These are phyloP conservation scores for Nothobranchius furzeri DNA, from an alignment of 2,113 vertebrate genomes.

Conservation along the genomic window DNA sequence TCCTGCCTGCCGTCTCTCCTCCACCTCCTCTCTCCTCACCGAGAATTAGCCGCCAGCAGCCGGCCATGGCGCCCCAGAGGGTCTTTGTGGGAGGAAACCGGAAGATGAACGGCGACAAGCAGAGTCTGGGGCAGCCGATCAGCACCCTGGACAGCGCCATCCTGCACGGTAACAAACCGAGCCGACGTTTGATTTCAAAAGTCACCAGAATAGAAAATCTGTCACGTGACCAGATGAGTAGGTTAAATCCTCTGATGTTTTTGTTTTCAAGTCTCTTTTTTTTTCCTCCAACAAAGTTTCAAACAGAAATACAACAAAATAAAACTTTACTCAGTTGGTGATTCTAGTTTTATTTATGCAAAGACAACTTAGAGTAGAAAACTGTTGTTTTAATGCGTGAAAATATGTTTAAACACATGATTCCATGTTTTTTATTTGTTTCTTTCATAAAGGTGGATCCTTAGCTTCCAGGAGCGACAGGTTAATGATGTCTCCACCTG, in stretches of 20 bases:
- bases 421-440: too few species aligned
- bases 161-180: constrained; percentile 71
- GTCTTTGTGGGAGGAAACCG: constrained; percentile 94
- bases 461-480: too few species aligned
- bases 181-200: neutral
- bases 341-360: too few species aligned
- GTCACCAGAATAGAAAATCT: neutral
- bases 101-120: constrained; percentile 92
- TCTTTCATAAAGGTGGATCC: too few species aligned
- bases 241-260: constrained; percentile 15
- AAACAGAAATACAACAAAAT: too few species aligned
- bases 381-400: too few species aligned
- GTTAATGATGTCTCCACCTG: too few species aligned
- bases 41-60: neutral
- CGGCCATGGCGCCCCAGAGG: constrained; percentile 74
- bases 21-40: neutral
- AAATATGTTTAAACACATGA: too few species aligned
- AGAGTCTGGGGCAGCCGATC: constrained; percentile 83
- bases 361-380: too few species aligned
- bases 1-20: constrained; percentile 1
- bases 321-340: too few species aligned
- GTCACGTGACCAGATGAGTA: constrained; percentile 26
- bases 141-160: constrained; percentile 82
- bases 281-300: too few species aligned
- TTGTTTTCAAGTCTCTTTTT: neutral